A percentile compares a stretch with the other conserved stretches of the same genome.
Evolutionary conservation across 2,888 invertebrate species (phyloP).

Genomic region (Ptilodon capucinus): DNA sequence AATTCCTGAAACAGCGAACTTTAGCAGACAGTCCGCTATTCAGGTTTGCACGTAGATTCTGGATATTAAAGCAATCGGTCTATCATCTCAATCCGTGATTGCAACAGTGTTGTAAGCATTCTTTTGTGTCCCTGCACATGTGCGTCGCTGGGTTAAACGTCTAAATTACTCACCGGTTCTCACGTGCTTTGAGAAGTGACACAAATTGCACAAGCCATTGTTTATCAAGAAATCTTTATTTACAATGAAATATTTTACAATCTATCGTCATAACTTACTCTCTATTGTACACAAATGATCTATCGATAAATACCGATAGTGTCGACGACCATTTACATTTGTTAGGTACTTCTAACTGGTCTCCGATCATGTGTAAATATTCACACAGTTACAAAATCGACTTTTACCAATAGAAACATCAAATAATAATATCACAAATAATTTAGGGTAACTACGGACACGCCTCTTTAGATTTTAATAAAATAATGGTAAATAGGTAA

Average conservation of each 20-base stretch:
- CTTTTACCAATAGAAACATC: constrained; percentile 46
- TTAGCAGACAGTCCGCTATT: too few species aligned
- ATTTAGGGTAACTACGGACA: constrained; percentile 76
- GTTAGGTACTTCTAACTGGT: constrained; percentile 6
- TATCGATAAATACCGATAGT: constrained; percentile 41
- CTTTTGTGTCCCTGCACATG: constrained; percentile 37
- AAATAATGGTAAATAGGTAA: constrained; percentile 5
- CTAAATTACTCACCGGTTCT: constrained; percentile 49
- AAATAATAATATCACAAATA: constrained; percentile 77
- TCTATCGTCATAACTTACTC: constrained; percentile 65
- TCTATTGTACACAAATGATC: constrained; percentile 58
- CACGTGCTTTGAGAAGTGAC: constrained; percentile 58
- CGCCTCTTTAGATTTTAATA: constrained; percentile 59
- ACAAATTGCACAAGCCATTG: constrained; percentile 59
- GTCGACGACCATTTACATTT: constrained; percentile 25
- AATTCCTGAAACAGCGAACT: too few species aligned
- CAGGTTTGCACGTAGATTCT: background rate
- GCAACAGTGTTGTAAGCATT: constrained; percentile 33
- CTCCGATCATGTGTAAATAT: constrained; percentile 22
- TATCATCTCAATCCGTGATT: constrained; percentile 12
- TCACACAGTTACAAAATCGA: constrained; percentile 25
- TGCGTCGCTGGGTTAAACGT: constrained; percentile 34
- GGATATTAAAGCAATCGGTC: constrained; percentile 10
- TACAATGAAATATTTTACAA: constrained; percentile 80
- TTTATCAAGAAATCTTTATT: constrained; percentile 75